These are phyloP conservation scores for Takifugu rubripes DNA, from an alignment of 2,797 vertebrate genomes.

Conservation along the genomic window DNA sequence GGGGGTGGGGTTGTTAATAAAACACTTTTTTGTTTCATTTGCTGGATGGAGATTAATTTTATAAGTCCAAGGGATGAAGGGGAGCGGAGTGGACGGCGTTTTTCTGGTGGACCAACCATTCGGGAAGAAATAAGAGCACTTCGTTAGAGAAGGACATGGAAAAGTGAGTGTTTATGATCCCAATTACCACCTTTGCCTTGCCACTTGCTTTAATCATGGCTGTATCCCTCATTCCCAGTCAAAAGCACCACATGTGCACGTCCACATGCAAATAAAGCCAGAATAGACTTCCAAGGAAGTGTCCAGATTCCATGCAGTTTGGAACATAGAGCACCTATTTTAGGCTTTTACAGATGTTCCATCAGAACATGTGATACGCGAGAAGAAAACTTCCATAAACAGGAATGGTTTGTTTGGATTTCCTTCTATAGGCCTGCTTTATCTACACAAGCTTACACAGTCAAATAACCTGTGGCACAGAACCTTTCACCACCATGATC, in stretches of 20 bases:
- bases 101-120: slow-evolving; percentile 50
- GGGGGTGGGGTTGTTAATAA: no score
- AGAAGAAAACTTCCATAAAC: not conserved
- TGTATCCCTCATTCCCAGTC: slow-evolving; percentile 56
- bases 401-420: slow-evolving; percentile 10
- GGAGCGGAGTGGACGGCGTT: slow-evolving; percentile 22
- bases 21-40: no score
- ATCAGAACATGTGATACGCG: not conserved
- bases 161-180: slow-evolving; percentile 78
- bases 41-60: no score
- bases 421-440: slow-evolving; percentile 30
- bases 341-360: slow-evolving; percentile 5
- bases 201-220: slow-evolving; percentile 72
- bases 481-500: slow-evolving; percentile 67
- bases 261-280: slow-evolving; percentile 32
- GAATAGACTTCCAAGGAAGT: slow-evolving; percentile 15
- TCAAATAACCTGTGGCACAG: slow-evolving; percentile 69
- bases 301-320: slow-evolving; percentile 13
- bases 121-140: slow-evolving; percentile 59
- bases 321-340: slow-evolving; percentile 21
- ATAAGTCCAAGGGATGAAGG: not conserved
- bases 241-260: slow-evolving; percentile 32
- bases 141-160: slow-evolving; percentile 68
- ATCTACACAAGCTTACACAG: slow-evolving; percentile 33
- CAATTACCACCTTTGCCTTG: slow-evolving; percentile 76